Conservation (phyloP, 2,888 invertebrate species). For the Odontomyia ornata region DNA sequence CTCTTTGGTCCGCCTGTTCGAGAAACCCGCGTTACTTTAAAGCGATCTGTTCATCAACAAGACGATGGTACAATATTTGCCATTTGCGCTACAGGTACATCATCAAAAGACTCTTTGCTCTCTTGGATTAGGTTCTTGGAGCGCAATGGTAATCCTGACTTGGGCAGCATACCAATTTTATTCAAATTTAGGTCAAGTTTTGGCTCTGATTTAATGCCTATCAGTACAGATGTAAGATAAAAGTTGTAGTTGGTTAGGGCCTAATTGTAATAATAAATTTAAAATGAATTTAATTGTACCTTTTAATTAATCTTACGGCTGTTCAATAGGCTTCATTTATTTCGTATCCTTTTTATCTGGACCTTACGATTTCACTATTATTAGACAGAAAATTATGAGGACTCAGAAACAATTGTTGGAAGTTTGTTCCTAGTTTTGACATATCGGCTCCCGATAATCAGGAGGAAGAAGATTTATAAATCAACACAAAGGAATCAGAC, state of each 20-base stretch:
- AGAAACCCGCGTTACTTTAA: constrained; percentile 62
- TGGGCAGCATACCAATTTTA: constrained; percentile 81
- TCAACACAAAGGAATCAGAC: no score
- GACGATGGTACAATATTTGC: constrained; percentile 89
- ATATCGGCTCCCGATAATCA: no score
- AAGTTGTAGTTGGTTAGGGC: not conserved
- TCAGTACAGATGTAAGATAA: constrained; percentile 42
- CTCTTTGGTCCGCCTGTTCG: constrained; percentile 65
- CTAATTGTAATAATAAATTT: constrained; percentile 14
- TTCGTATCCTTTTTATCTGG: no score
- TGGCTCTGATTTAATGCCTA: constrained; percentile 49
- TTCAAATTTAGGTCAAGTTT: constrained; percentile 78
- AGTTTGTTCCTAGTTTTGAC: no score
- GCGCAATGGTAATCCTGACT: constrained; percentile 74
- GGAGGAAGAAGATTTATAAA: no score
- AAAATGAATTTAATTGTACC: not conserved
- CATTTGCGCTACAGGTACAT: constrained; percentile 90
- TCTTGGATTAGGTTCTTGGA: constrained; percentile 89
- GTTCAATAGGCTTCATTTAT: no score
- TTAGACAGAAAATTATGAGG: no score
- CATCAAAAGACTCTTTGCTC: constrained; percentile 88
- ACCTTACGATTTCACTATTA: no score
- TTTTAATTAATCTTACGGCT: no score
- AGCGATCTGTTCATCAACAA: constrained; percentile 87
- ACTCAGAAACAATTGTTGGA: no score